Evolutionary conservation across 2,113 vertebrate genomes (phyloP).

Genomic region (Gymnobelideus leadbeateri): DNA sequence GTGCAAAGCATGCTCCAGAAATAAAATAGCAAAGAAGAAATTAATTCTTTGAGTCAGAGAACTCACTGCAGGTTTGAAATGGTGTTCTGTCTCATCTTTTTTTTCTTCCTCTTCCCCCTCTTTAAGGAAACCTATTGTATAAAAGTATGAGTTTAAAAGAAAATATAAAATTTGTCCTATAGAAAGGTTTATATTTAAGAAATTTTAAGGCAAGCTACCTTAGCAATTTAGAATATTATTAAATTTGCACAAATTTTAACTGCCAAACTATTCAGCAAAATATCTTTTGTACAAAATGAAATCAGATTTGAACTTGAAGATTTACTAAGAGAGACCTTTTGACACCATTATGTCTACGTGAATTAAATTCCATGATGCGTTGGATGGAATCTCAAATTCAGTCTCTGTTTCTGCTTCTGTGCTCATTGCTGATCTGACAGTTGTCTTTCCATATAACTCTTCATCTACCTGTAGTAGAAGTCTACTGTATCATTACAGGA

Average conservation of each 20-base stretch:
- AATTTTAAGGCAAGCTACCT: neutral
- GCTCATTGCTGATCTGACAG: slow-evolving; percentile 1
- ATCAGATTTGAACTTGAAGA: neutral
- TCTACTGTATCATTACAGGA: neutral
- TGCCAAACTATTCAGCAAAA: slow-evolving; percentile 1
- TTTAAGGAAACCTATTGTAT: neutral
- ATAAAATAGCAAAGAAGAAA: neutral
- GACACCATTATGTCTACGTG: slow-evolving; percentile 6
- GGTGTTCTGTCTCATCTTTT: neutral
- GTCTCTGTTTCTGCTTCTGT: slow-evolving; percentile 11
- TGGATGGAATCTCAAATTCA: slow-evolving; percentile 8
- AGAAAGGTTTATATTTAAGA: neutral
- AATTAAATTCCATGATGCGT: neutral
- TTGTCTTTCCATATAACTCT: slow-evolving; percentile 30
- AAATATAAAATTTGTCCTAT: neutral
- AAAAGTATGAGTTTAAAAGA: neutral
- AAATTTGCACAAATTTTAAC: neutral
- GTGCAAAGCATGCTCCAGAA: neutral
- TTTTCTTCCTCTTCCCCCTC: neutral
- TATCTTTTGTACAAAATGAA: slow-evolving; percentile 5
- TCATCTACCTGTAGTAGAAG: neutral
- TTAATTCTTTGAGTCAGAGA: neutral
- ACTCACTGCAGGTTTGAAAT: neutral
- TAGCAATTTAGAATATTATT: neutral
- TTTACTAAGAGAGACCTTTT: slow-evolving; percentile 30